Percentiles rank a stretch among this genome's conserved stretches.
phyloP scores from a whole-genome alignment of 2,113 vertebrate genomes.

The Chionodraco myersi region DNA sequence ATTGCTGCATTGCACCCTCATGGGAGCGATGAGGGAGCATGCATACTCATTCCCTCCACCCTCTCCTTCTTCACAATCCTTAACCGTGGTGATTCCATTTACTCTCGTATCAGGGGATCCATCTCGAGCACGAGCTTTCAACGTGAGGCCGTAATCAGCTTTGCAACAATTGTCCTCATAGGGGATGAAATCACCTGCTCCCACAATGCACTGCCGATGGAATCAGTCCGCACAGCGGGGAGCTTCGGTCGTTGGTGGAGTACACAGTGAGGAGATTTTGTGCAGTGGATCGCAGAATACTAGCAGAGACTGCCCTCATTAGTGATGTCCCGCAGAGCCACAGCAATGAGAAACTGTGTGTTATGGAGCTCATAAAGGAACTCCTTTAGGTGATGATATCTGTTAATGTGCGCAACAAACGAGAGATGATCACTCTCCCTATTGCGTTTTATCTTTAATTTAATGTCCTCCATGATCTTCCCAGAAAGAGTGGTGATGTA shows the following conservation, averaged over 20 bases:
- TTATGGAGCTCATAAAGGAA: slow-evolving; percentile 4
- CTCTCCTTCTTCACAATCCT: background rate
- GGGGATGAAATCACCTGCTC: slow-evolving; percentile 67
- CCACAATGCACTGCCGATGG: slow-evolving; percentile 51
- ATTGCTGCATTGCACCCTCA: slow-evolving; percentile 17
- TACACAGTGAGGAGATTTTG: slow-evolving; percentile 30
- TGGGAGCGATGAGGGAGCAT: slow-evolving; percentile 14
- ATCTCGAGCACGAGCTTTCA: slow-evolving; percentile 53
- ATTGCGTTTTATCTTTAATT: background rate
- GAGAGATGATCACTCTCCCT: background rate
- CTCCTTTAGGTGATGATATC: background rate
- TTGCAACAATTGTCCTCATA: slow-evolving; percentile 52
- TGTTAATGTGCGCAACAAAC: background rate
- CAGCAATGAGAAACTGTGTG: background rate
- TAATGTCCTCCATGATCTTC: background rate
- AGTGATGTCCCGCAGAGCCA: slow-evolving; percentile 9
- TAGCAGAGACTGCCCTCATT: slow-evolving; percentile 16
- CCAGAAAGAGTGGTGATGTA: background rate
- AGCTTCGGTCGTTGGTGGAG: slow-evolving; percentile 23
- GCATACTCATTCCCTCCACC: slow-evolving; percentile 19
- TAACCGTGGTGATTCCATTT: slow-evolving; percentile 31
- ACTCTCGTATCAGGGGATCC: slow-evolving; percentile 25
- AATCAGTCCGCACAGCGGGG: slow-evolving; percentile 54
- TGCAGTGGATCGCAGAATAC: slow-evolving; percentile 22
- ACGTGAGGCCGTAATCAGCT: slow-evolving; percentile 67